Percentiles rank a stretch among this genome's conserved stretches.
phyloP scores from a whole-genome alignment of 2,113 vertebrate species.

The Nanorana parkeri region DNA sequence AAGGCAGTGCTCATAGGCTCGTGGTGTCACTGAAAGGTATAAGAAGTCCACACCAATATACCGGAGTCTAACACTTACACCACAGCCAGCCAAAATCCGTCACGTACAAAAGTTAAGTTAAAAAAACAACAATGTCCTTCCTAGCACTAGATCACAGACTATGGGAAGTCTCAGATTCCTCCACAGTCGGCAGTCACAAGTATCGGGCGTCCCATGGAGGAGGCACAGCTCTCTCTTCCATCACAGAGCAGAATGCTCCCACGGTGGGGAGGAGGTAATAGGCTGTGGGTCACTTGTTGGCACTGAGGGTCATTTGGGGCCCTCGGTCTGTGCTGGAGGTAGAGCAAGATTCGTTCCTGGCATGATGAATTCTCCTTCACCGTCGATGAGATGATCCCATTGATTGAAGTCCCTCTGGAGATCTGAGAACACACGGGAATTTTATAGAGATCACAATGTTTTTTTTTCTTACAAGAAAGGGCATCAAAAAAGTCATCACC shows the following conservation, averaged over 20 bases:
- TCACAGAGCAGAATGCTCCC: background rate
- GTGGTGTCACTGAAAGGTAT: too few species aligned
- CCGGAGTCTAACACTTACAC: background rate
- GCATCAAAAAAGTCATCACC: too few species aligned
- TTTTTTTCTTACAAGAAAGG: too few species aligned
- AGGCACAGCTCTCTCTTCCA: background rate
- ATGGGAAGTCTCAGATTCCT: background rate
- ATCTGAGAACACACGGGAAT: slow-evolving; percentile 66
- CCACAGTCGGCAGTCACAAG: background rate
- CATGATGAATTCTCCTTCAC: slow-evolving; percentile 85
- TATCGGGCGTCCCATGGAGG: background rate
- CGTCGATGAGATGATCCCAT: slow-evolving; percentile 89
- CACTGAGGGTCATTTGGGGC: background rate
- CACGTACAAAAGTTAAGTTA: background rate
- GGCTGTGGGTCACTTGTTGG: background rate
- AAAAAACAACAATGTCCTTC: background rate
- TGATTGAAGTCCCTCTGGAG: slow-evolving; percentile 85
- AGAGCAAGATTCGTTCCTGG: slow-evolving; percentile 78
- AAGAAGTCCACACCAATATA: too few species aligned
- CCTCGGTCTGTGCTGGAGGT: slow-evolving; percentile 58
- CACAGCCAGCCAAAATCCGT: slow-evolving; percentile 1
- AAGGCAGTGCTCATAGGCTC: too few species aligned
- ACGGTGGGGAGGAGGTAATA: background rate
- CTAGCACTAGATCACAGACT: too few species aligned
- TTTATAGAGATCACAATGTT: too few species aligned